A percentile compares a stretch with the other conserved stretches of the same genome.
Conservation (phyloP, 1,140 invertebrate genomes). For the Paraescarpia echinospica region DNA sequence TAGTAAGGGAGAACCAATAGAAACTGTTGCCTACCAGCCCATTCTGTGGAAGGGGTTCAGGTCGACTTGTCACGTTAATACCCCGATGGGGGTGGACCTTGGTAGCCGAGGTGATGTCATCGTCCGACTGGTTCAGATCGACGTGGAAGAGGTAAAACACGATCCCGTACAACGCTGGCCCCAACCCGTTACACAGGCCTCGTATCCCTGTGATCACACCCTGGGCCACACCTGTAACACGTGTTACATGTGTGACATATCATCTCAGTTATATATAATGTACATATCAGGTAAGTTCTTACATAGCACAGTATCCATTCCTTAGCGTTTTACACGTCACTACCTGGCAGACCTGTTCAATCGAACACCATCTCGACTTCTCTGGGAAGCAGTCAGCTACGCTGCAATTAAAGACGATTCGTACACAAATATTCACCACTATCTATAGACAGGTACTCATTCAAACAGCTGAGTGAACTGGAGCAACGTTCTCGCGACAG, state of each 20-base stretch:
- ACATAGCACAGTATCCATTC: too few relatives aligned
- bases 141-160: constrained; percentile 99
- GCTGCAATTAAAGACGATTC: too few relatives aligned
- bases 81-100: not conserved
- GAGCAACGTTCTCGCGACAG: too few relatives aligned
- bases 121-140: constrained; percentile 79
- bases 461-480: too few relatives aligned
- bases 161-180: constrained; percentile 94
- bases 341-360: too few relatives aligned
- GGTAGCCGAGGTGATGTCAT: not conserved
- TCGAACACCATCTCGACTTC: too few relatives aligned
- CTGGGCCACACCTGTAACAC: constrained; percentile 80
- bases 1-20: too few relatives aligned
- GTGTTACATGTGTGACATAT: not conserved
- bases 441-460: too few relatives aligned
- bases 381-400: too few relatives aligned
- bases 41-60: not conserved
- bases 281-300: too few relatives aligned
- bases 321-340: too few relatives aligned
- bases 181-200: constrained; percentile 89
- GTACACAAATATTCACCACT: too few relatives aligned
- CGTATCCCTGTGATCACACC: constrained; percentile 90
- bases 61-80: not conserved
- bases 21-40: not conserved
- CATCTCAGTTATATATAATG: constrained; percentile 24